A percentile compares a stretch with the other conserved stretches of the same genome.
Evolutionary conservation across 2,113 vertebrate species (phyloP).

Genomic region (Sardina pilchardus): DNA sequence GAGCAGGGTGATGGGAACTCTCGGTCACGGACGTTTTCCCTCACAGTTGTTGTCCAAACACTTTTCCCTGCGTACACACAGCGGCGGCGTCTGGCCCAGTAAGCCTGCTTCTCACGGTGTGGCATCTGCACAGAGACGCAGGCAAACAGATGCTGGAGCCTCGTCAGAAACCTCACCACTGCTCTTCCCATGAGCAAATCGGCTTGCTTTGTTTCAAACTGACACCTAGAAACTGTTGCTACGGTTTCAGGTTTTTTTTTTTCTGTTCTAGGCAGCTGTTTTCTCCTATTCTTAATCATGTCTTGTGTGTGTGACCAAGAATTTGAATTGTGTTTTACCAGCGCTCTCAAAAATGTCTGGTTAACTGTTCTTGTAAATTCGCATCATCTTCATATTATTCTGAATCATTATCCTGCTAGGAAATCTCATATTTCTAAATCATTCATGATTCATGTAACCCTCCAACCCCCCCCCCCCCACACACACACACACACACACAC

Average conservation of each 20-base stretch:
- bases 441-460: background rate
- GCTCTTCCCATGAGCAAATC: background rate
- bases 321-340: background rate
- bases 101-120: background rate
- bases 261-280: background rate
- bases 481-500: too few relatives aligned
- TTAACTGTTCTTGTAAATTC: constrained; percentile 18
- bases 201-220: background rate
- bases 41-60: constrained; percentile 1
- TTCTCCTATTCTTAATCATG: background rate
- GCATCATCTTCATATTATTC: constrained; percentile 33
- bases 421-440: background rate
- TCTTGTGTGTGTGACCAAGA: background rate
- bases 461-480: background rate
- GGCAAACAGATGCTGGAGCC: background rate
- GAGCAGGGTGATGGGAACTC: background rate
- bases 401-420: constrained; percentile 22
- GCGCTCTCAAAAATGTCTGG: constrained; percentile 3
- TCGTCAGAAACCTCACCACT: background rate
- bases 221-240: background rate
- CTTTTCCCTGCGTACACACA: background rate
- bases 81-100: background rate
- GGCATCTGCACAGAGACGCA: background rate
- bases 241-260: background rate
- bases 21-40: background rate